Percentiles rank a stretch among this genome's conserved stretches.
Evolutionary conservation across 2,113 vertebrate genomes (phyloP).

Genomic region (Catharus bicknelli): DNA sequence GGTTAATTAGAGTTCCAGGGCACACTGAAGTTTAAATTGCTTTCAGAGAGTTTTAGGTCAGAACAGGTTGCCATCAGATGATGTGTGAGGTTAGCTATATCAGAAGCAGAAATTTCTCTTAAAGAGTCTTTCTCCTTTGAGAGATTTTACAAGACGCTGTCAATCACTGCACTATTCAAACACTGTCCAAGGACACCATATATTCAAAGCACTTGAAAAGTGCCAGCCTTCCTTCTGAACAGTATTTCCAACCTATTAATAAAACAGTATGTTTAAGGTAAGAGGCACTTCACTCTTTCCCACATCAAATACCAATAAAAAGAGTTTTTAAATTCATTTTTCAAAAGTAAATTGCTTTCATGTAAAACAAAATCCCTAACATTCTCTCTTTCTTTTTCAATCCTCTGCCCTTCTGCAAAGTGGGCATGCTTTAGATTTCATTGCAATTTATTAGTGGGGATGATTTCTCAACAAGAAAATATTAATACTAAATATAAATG

Average conservation of each 20-base stretch:
- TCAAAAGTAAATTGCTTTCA: constrained; percentile 2
- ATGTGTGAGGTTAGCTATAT: background rate
- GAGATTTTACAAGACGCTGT: background rate
- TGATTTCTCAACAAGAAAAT: background rate
- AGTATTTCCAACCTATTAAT: constrained; percentile 32
- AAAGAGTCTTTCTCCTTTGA: background rate
- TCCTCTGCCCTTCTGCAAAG: background rate
- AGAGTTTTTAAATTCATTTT: background rate
- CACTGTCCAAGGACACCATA: background rate
- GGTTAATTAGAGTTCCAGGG: background rate
- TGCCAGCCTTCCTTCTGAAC: background rate
- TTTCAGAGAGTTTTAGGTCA: background rate
- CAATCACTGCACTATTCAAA: background rate
- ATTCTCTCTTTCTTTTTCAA: constrained; percentile 3
- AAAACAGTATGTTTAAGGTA: background rate
- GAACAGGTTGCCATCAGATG: background rate
- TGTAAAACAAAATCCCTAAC: background rate
- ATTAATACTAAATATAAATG: background rate
- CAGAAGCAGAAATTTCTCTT: background rate
- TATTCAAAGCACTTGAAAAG: background rate
- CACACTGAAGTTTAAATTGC: background rate
- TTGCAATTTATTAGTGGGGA: background rate
- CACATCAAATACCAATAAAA: constrained; percentile 21
- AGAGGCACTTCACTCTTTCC: background rate
- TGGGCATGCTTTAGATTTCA: background rate